A percentile compares a stretch with the other conserved stretches of the same genome.
phyloP scores from a whole-genome alignment of 2,113 vertebrate species.

The Jacana jacana region DNA sequence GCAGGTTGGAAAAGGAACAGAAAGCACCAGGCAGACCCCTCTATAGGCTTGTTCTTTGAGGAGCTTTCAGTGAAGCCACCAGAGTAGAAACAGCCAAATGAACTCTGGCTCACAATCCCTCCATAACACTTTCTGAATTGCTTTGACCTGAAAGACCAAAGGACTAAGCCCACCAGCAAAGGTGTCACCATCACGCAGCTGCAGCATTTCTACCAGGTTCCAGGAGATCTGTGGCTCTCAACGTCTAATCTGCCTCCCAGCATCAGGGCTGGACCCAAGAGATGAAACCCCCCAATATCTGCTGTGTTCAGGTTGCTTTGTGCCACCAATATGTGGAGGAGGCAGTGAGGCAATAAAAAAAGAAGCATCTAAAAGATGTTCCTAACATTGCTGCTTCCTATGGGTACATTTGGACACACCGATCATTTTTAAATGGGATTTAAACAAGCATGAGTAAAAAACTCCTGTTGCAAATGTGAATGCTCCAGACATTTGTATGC shows the following conservation, averaged over 20 bases:
- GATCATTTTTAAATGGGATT: not conserved
- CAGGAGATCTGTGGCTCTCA: not conserved
- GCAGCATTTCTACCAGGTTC: not conserved
- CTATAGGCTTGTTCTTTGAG: not conserved
- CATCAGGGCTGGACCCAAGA: not conserved
- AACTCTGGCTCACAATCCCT: not conserved
- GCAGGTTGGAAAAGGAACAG: not conserved
- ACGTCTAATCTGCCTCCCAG: not conserved
- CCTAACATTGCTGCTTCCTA: not conserved
- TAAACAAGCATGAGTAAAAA: not conserved
- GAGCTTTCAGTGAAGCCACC: not conserved
- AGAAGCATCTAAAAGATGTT: accelerated
- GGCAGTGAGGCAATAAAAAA: not conserved
- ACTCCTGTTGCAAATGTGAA: not conserved
- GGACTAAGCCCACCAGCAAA: not conserved
- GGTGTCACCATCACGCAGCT: not conserved
- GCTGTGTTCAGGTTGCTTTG: not conserved
- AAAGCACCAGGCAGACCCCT: not conserved
- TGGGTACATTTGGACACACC: not conserved
- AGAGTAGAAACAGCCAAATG: not conserved
- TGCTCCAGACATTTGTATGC: not conserved
- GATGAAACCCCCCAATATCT: not conserved
- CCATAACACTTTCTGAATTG: not conserved
- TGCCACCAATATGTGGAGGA: not conserved
- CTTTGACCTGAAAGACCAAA: not conserved